Evolutionary conservation across 2,797 vertebrate species (phyloP).

Genomic region (Sebastes flavidus): DNA sequence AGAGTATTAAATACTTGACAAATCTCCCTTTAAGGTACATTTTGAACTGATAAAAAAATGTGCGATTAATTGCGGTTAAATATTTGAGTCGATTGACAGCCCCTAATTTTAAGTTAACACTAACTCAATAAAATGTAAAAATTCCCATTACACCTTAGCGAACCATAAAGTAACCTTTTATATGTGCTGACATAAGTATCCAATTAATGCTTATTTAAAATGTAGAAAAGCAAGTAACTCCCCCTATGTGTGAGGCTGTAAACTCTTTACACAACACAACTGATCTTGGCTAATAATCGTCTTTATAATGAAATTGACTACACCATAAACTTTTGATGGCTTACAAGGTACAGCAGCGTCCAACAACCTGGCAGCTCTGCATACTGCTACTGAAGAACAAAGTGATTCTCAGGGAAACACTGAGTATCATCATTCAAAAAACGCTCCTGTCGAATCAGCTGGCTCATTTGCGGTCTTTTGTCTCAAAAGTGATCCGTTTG

Average conservation of each 20-base stretch:
- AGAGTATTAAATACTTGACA: too few species aligned
- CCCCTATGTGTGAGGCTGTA: neutral
- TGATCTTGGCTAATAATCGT: neutral
- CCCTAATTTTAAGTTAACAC: too few species aligned
- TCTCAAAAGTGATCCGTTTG: conserved; percentile 10
- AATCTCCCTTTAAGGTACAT: too few species aligned
- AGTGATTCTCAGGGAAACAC: neutral
- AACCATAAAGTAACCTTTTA: neutral
- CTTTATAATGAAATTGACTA: neutral
- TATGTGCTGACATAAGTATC: neutral
- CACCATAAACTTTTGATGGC: neutral
- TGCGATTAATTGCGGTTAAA: too few species aligned
- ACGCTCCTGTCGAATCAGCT: neutral
- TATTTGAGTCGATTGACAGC: too few species aligned
- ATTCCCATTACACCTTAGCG: neutral
- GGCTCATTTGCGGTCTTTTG: conserved; percentile 22
- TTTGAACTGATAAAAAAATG: too few species aligned
- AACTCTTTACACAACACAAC: conserved; percentile 2
- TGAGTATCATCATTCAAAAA: conserved; percentile 4
- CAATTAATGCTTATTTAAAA: neutral
- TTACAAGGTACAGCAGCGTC: neutral
- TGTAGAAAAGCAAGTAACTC: neutral
- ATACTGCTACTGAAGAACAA: neutral
- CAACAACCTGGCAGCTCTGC: neutral
- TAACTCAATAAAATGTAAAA: neutral